Evolutionary conservation across 2,797 vertebrate species (phyloP), one percentile per base, ranked within the genome.

Genomic region (Leuciscus waleckii): DNA sequence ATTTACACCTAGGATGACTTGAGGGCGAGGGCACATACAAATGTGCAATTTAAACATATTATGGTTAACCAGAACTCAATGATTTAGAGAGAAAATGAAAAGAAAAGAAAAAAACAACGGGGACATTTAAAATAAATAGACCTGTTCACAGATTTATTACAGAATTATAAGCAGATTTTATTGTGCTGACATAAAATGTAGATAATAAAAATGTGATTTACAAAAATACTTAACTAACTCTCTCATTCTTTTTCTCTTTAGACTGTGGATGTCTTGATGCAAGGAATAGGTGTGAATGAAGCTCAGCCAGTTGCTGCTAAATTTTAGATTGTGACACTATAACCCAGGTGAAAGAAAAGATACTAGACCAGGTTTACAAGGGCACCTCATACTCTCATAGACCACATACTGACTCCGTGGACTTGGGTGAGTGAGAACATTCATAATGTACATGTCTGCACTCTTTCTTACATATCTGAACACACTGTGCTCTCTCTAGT

Each of bases 311-410:
- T 98, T 46, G 95, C 97, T 1, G 95, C 96, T 0, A 99, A 99
- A 91, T 98, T 43, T 90, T 99, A 65, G 98, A 99, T 92, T 97
- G 96, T 88, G 98, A 99, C 91, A 99, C 97, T 90, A 97, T 99
- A 92, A 97, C 96, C 2, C 98, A 99, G 90, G 98, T 98, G 91
- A 99, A 99, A 90, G 98, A 99, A 93, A 99, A 99, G 92, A 97
- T 99, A 90, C 94, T 99, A 65, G 98, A 99, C 86, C 98, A 99
- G 93, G 96, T 97, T 85, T 98, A 96, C 88, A 99, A 99, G 91
- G 96, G 97, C 89, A 96, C 96, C 0, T 97, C 97, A 3, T 97
- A 97, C 88, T 96, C 97, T 89, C 96, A 98, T 89, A 94, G 98
- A 14, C 98, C 97, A 2, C 97, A 98, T 83, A 92, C 96, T 0